phyloP scores from a whole-genome alignment of 1,140 invertebrate species.

The Oryctes rhinoceros region DNA sequence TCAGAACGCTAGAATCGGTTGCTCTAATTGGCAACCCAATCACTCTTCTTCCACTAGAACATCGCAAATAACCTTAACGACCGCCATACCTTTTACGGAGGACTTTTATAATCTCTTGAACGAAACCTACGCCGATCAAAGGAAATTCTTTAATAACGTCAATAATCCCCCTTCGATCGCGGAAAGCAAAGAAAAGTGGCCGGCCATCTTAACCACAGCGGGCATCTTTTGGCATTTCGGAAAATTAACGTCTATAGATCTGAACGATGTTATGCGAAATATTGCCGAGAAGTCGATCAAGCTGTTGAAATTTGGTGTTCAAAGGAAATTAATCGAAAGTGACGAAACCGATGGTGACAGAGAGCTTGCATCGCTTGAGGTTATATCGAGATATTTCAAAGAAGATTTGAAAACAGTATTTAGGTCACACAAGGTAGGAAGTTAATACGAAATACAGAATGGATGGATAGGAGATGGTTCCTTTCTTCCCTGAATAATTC shows the following conservation, averaged over 20 bases:
- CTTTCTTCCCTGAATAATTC: too few species aligned
- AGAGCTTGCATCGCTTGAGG: background rate
- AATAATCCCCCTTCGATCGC: background rate
- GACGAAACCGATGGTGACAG: background rate
- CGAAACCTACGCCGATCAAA: conserved; percentile 9
- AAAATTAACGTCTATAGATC: conserved; percentile 3
- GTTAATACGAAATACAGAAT: too few species aligned
- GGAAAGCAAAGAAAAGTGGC: conserved; percentile 20
- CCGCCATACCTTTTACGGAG: background rate
- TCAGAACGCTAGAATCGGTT: conserved; percentile 3
- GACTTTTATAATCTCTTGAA: background rate
- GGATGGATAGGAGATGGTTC: too few species aligned
- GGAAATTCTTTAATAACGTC: conserved; percentile 10
- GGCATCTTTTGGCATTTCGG: conserved; percentile 17
- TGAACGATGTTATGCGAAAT: conserved; percentile 13
- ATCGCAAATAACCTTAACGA: background rate
- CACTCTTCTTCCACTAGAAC: background rate
- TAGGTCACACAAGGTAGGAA: background rate
- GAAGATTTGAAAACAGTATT: conserved; percentile 8
- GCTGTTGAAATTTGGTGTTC: background rate
- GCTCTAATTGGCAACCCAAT: conserved; percentile 26
- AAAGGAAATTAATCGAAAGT: background rate
- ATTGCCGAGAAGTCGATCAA: background rate
- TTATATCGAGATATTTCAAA: conserved; percentile 16
- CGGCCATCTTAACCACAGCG: background rate